A percentile compares a stretch with the other conserved stretches of the same genome.
phyloP scores from a whole-genome alignment of 2,797 vertebrate genomes.

The Rhinatrema bivittatum region DNA sequence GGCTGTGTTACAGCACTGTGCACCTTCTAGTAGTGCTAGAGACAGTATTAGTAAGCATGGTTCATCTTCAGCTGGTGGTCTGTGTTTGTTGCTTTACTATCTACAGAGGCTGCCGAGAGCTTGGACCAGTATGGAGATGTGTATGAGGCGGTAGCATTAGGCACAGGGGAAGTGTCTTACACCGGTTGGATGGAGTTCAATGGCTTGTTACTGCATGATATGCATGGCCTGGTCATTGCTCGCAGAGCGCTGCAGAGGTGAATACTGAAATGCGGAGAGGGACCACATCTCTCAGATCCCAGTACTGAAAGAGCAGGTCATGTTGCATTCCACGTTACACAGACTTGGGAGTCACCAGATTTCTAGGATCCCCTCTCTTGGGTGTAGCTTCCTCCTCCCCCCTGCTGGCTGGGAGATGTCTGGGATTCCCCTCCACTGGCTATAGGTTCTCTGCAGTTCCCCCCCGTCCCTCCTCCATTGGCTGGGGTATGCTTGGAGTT shows the following conservation, averaged over 20 bases:
- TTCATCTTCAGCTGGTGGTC: neutral
- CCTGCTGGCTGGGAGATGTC: neutral
- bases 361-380: neutral
- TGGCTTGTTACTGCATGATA: constrained; percentile 35
- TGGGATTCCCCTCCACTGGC: neutral
- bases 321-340: neutral
- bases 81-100: neutral
- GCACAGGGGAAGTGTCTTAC: constrained; percentile 28
- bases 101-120: constrained; percentile 14
- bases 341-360: neutral
- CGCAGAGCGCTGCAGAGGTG: constrained; percentile 47
- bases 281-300: rapidly evolving
- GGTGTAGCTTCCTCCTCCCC: neutral
- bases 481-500: neutral
- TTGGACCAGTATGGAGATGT: constrained; percentile 12
- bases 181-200: constrained; percentile 35
- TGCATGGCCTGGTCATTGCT: constrained; percentile 34
- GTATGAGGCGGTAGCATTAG: constrained; percentile 44
- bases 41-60: neutral
- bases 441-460: neutral
- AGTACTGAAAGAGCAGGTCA: rapidly evolving
- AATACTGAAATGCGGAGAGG: neutral
- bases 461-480: neutral
- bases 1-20: no score
- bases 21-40: no score